Evolutionary conservation across 1,140 invertebrate genomes (phyloP), one percentile per base, ranked within the genome.

Genomic region (Sminthurinus signatus): DNA sequence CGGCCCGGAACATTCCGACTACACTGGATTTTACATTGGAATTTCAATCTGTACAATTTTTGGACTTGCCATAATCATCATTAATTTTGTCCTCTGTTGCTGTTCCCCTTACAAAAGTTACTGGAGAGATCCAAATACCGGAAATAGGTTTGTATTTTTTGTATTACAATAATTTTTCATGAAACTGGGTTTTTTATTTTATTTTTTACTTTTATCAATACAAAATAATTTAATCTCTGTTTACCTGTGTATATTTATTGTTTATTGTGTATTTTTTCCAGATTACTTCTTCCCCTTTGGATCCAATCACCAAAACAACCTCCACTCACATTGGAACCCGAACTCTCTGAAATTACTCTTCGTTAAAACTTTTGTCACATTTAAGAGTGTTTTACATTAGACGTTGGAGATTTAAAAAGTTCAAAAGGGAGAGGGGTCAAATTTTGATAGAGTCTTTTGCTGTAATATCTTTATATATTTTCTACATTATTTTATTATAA

Each of bases 41-140:
- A 84, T 91, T 63, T 83, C 85, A 25, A 82, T 91, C 75, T 88
- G 86, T 74, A 83, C 87, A 0, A 76, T 89, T 43, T 76, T 91
- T 66, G 81, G 83, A 36, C 80, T 82, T 17, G 75, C 83, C 23
- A 78, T 91, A 39, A 80, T 90, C 55, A 80, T 88, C 60, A 72
- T 91, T 31, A 91, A 91, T 73, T 77, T 90, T 52, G 81, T 86
- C 46, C 83, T 88, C 60, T 86, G 85, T 72, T 89, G 86, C 74
- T 91, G 88, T 73, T 89, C 88, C 1, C 83, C 82, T 68, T 84
- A 91, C 74, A 84, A 82, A 43, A 76, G 82, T 36, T 92, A 92
- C 70, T 92, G 89, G 89, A 81, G 85, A 56, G 86, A 90, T 75
- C 82, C 84, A 71, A 84, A 90, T 73, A 91, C 89, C 67, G 88